Percentiles rank a stretch among this genome's conserved stretches.
phyloP scores from a whole-genome alignment of 2,888 invertebrate genomes.

The Pegoplata infirma region DNA sequence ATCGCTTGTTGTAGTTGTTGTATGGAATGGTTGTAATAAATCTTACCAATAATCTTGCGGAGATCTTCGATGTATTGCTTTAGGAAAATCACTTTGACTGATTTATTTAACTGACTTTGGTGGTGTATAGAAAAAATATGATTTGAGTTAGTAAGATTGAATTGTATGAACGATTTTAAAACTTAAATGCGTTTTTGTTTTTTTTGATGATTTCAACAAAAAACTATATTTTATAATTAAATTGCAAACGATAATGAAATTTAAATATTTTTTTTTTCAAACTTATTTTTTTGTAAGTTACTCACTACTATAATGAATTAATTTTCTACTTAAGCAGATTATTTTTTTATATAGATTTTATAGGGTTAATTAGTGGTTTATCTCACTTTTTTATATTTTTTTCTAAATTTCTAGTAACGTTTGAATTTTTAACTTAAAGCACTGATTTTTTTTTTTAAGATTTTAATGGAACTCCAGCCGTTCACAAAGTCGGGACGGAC shows the following conservation, averaged over 20 bases:
- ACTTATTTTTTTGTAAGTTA: conserved; percentile 18
- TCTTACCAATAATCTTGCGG: conserved; percentile 79
- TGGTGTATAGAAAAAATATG: conserved; percentile 38
- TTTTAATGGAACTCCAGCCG: conserved; percentile 56
- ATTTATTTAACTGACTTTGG: conserved; percentile 66
- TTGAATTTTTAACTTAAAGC: conserved; percentile 40
- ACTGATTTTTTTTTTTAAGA: conserved; percentile 57
- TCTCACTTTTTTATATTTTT: conserved; percentile 42
- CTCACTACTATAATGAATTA: conserved; percentile 44
- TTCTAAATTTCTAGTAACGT: conserved; percentile 16
- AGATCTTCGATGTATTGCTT: conserved; percentile 79
- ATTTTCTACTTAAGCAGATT: conserved; percentile 27
- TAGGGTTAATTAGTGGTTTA: conserved; percentile 20
- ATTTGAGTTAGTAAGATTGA: conserved; percentile 46
- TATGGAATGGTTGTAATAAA: conserved; percentile 6
- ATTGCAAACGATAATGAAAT: conserved; percentile 31
- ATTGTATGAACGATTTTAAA: conserved; percentile 48
- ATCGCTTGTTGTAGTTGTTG: conserved; percentile 9
- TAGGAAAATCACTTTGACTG: conserved; percentile 79
- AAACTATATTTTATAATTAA: conserved; percentile 54
- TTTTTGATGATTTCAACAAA: conserved; percentile 60
- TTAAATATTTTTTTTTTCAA: not conserved
- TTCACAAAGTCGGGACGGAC: conserved; percentile 69
- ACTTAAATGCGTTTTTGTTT: conserved; percentile 61
- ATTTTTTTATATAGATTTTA: conserved; percentile 19